Evolutionary conservation across 2,888 invertebrate genomes (phyloP), one percentile per base, ranked within the genome.

Genomic region (Phaonia tiefii): DNA sequence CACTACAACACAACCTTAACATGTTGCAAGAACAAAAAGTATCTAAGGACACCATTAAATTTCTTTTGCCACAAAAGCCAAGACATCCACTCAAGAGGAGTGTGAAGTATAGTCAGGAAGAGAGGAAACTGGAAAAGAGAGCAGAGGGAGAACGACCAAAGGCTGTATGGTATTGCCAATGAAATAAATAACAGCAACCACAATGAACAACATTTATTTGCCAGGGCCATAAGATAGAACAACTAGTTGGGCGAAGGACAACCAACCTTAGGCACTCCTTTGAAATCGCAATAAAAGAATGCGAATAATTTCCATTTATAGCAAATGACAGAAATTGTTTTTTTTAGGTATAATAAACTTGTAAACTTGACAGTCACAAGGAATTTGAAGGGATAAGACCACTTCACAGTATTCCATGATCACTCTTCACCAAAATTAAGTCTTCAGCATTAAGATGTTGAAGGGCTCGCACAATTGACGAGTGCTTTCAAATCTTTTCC

Each of bases 61-160:
- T 37, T 63, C 63, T 63, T 81, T 78, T 71, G 75, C 78, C 78
- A 75, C 81, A 81, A 63, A 37, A 72, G 31, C 60, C 49, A 46
- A 60, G n/a, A 26, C 54, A 73, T 54, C 42, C 63, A 42, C 63
- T 63, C 22, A 22, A 25, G 25, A 31, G 8, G 31, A 31, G 31
- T 31, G 31, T 31, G 3, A n/a, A n/a, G n/a, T n/a, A n/a, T n/a
- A n/a, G n/a, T n/a, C n/a, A 17, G 49, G 15, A 1, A 4, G 63
- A 39, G 49, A 15, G 44, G 44, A 2, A 17, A 26, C 5, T 39
- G 25, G 54, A 46, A 25, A 44, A 8, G 42, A 11, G 8, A 10
- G 37, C n/a, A 20, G 26, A 25, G 25, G 11, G 44, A 25, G 31
- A 31, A 31, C 31, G 8, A 31, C 31, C 3, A n/a, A n/a, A 37